Conservation (phyloP, 2,888 invertebrate species). For the Hypomecis punctinalis region DNA sequence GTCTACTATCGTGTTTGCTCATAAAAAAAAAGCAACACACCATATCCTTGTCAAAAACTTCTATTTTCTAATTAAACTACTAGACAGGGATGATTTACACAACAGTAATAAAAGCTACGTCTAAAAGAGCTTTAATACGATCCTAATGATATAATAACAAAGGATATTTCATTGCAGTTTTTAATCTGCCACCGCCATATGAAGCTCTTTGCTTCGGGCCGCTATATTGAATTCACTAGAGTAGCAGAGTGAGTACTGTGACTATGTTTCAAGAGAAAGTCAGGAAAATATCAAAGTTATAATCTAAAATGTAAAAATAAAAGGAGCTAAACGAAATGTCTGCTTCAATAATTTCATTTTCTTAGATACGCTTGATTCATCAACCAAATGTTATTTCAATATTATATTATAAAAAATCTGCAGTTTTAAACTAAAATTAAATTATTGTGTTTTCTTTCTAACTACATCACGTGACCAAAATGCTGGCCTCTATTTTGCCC, state of each 20-base stretch:
- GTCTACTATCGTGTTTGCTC: too few relatives aligned
- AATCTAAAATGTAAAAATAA: background rate
- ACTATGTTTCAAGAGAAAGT: background rate
- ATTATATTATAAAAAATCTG: too few relatives aligned
- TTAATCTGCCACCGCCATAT: conserved; percentile 31
- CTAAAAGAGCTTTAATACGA: conserved; percentile 17
- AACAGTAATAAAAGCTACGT: conserved; percentile 3
- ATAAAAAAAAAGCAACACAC: too few relatives aligned
- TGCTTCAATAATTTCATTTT: too few relatives aligned
- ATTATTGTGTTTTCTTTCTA: too few relatives aligned
- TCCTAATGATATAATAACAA: conserved; percentile 29
- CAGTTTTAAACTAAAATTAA: too few relatives aligned
- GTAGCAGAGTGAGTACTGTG: conserved; percentile 13
- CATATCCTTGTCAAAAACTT: too few relatives aligned
- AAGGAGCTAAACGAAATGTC: too few relatives aligned
- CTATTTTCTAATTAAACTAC: background rate
- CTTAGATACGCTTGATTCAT: too few relatives aligned
- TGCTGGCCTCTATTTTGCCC: too few relatives aligned
- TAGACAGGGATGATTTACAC: background rate
- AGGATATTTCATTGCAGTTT: conserved; percentile 31
- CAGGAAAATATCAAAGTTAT: background rate
- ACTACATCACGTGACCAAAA: too few relatives aligned
- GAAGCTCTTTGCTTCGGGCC: conserved; percentile 31
- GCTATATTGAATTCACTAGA: conserved; percentile 32
- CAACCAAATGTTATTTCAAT: too few relatives aligned